Evolutionary conservation across 1,140 invertebrate genomes (phyloP), one percentile per base, ranked within the genome.

Genomic region (Epicauta chinensis): DNA sequence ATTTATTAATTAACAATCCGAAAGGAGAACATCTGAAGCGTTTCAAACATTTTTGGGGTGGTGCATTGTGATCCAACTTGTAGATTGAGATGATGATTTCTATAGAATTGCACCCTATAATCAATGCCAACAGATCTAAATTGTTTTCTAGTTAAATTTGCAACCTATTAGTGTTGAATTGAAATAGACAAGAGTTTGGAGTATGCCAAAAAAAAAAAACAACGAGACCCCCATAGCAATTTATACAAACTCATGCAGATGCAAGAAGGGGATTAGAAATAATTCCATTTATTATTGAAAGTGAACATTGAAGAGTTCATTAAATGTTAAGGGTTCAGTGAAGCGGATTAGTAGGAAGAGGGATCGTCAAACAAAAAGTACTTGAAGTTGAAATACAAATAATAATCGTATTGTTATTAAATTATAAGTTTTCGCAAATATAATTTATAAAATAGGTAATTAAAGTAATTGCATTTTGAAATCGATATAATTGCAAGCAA

Each of bases 271-370:
- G 46, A 48, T 48, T 48, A 48, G 46, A 31, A 49, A 49, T 49
- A 49, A 49, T 49, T 49, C 46, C 37, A 49, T 48, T 48, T 48
- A 35, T 48, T 48, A 30, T 40, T 30, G 31, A 37, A 30, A 31
- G 14, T 49, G 46, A 49, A 23, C 37, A 30, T 40, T 49, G 46
- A 39, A 49, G 46, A 40, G 46, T 49, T 49, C 46, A 49, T 49
- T 49, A 49, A 49, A 49, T 49, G 46, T 39, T 39, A 40, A 49
- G 36, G 36, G 46, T 30, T 48, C 17, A 23, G 16, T 31, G 16
- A 23, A 38, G 35, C 35, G 13, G 13, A 48, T 6, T 12, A 16
- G 32, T 36, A n/a, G 6, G 14, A 13, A 46, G 15, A 11, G 10
- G 32, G 44, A 36, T n/a, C 36, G 44, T n/a, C n/a, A n/a, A n/a